Conservation (phyloP, 1,140 invertebrate species). For the Amphibalanus amphitrite region DNA sequence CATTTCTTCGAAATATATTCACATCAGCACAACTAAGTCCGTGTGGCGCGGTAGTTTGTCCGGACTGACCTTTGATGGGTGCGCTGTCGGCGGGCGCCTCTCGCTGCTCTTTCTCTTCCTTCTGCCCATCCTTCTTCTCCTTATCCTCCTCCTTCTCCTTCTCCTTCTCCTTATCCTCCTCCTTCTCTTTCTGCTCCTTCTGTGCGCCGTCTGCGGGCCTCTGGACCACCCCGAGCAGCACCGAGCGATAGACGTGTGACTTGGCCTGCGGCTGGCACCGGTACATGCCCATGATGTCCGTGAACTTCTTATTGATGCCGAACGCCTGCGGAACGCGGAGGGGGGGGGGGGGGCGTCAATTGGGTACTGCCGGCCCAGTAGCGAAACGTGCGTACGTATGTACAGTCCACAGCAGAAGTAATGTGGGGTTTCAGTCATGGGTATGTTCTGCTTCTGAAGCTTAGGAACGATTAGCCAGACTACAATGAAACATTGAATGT, state of each 20-base stretch:
- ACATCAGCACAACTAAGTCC: background rate
- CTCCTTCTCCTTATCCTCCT: too few relatives aligned
- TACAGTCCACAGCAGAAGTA: too few relatives aligned
- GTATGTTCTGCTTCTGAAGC: too few relatives aligned
- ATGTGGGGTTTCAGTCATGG: too few relatives aligned
- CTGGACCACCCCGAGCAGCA: conserved; percentile 38
- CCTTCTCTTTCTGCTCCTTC: conserved; percentile 7
- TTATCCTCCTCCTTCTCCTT: conserved; percentile 19
- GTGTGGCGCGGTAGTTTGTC: too few relatives aligned
- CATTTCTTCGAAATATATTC: background rate
- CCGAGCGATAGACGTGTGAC: conserved; percentile 77
- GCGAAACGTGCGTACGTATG: background rate
- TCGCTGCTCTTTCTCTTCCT: background rate
- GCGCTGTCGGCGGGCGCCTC: background rate
- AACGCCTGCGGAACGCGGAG: conserved; percentile 29
- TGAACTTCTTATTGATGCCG: conserved; percentile 45
- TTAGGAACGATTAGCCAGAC: too few relatives aligned
- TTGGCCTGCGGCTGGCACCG: conserved; percentile 76
- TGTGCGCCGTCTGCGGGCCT: background rate
- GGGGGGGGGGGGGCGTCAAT: conserved; percentile 21
- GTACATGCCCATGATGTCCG: conserved; percentile 87
- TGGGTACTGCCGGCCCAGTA: background rate
- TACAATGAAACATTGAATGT: too few relatives aligned
- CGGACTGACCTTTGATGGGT: background rate
- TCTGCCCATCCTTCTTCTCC: background rate